A percentile compares a stretch with the other conserved stretches of the same genome.
phyloP scores from a whole-genome alignment of 2,113 vertebrate species.

The Colaptes auratus region DNA sequence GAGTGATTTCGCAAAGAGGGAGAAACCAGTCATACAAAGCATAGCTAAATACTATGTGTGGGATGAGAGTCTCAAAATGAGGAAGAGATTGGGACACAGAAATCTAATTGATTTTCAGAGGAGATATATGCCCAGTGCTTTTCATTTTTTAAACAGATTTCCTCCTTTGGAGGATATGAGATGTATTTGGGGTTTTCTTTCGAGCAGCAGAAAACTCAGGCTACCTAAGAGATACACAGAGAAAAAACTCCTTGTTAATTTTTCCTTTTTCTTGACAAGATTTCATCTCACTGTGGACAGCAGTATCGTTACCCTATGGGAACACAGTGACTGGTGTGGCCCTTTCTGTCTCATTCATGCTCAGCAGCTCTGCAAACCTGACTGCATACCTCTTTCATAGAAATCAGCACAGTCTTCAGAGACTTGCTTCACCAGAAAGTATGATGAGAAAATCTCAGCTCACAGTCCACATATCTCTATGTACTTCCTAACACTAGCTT shows the following conservation, averaged over 20 bases:
- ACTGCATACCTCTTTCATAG: not conserved
- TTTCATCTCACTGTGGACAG: not conserved
- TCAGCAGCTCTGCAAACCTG: not conserved
- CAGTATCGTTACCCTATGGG: not conserved
- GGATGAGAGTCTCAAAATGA: not conserved
- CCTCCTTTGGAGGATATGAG: not conserved
- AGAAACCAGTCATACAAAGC: not conserved
- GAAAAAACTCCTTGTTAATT: not conserved
- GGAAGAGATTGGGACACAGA: not conserved
- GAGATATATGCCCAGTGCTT: not conserved
- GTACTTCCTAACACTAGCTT: not conserved
- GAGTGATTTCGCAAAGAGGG: not conserved
- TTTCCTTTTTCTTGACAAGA: not conserved
- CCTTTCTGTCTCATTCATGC: not conserved
- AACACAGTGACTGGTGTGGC: not conserved
- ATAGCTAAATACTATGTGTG: not conserved
- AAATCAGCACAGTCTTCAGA: not conserved
- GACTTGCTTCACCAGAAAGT: not conserved
- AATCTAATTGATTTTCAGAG: not conserved
- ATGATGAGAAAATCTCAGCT: not conserved
- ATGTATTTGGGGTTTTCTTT: not conserved
- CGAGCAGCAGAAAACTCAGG: not conserved
- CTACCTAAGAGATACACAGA: not conserved
- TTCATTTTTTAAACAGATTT: not conserved
- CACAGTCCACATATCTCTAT: not conserved